Base-by-base conservation (phyloP, 2,113 vertebrate genomes). In the Lepidothrix coronata region DNA sequence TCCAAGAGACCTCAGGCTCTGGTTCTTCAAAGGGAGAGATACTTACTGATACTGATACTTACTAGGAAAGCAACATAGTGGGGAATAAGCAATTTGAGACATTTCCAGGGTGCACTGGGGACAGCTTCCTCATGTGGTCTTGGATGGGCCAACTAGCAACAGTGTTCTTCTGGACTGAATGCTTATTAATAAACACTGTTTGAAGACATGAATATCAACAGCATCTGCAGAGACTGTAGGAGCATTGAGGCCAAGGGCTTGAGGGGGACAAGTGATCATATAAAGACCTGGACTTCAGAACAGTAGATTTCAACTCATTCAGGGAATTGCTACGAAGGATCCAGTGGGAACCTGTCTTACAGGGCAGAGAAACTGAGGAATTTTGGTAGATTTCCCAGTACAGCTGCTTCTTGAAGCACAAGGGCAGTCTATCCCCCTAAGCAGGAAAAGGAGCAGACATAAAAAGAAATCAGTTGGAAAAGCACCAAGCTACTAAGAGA, bases 391-490 rank as follows among this genome's bases (percentile, higher is more conserved):
- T 89, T 91, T 94, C 59, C 41, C 37, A 44, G 16, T 65, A 90
- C 18, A 93, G 41, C 67, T 76, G 28, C 30, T 65, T 76, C 80
- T 48, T 68, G 58, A 84, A 93, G 43, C 63, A 70, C 28, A 66
- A 76, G 58, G 67, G 19, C 49, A 66, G 59, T 57, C 68, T 94
- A 70, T 52, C 7, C 63, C 22, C 5, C 39, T 61, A 52, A 49
- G 55, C 31, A 93, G 81, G 78, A 93, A 89, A 91, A 58, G 31
- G 57, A 82, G 14, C 31, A 88, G 57, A 28, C 39, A 30, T 88
- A 51, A 81, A 82, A 90, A 85, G 37, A 85, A 94, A 68, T 72
- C 3, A 57, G 3, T 14, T 95, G 88, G 65, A 95, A 96, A 87
- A 68, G 14, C 39, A 88, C 20, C 5, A 27, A 79, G 30, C 66